Base-by-base conservation (phyloP, 2,113 vertebrate genomes). In the Vidua macroura region DNA sequence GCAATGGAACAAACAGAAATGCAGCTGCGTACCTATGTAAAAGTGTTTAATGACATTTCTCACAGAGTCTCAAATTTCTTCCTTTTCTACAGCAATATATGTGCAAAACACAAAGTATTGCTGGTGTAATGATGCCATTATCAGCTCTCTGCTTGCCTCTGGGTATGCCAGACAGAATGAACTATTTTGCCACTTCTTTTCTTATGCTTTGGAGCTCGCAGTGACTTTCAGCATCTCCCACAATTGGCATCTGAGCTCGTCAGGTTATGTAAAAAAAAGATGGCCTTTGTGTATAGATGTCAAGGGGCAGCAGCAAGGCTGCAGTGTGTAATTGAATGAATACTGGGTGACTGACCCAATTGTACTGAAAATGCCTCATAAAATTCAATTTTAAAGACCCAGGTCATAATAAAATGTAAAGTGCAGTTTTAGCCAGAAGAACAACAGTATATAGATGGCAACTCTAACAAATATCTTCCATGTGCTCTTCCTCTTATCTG, bases 351-450 rank as follows among this genome's bases (percentile, higher is more conserved):
- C 89, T 58, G 83, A 81, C 73, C 53, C 92, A 68, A 69, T 76
- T 95, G 92, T 92, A 70, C 58, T 33, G 56, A 64, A 89, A 91
- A 31, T 49, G 77, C 52, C 64, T 86, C 59, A 59, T 56, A 84
- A 92, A 86, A 88, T 69, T 44, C 80, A 88, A 35, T 66, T 75
- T 48, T 52, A 35, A 78, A 83, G 89, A 89, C 20, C 28, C 64
- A 76, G 51, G n/a, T 37, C 66, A 64, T 30, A 86, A 87, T 16
- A 87, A 86, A 95, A 92, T 3, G 7, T 53, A 62, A 94, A 96
- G 81, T 85, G 83, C 89, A 92, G 92, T 91, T 93, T 89, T 82
- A 95, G 95, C 91, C 89, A 93, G 94, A 91, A 96, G 86, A 95
- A 93, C 31, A 86, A 85, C n/a, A 72, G 20, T 35, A 93, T 49